Conservation (phyloP, 2,888 invertebrate species). For the Acanthopleura granulata region DNA sequence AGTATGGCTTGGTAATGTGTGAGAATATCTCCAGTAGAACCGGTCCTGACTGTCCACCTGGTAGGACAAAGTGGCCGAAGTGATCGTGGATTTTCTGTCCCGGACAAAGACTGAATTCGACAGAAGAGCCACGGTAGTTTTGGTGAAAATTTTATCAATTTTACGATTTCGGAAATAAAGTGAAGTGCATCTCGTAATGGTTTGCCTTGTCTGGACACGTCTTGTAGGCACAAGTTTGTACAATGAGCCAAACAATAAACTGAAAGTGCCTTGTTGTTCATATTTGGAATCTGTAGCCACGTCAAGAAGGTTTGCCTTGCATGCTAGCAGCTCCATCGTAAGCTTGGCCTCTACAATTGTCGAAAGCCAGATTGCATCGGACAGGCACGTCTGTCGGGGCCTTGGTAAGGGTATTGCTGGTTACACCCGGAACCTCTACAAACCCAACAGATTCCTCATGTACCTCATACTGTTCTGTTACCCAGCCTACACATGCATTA, state of each 20-base stretch:
- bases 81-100: slow-evolving; percentile 10
- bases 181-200: slow-evolving; percentile 30
- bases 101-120: slow-evolving; percentile 22
- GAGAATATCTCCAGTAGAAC: slow-evolving; percentile 23
- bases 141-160: slow-evolving; percentile 30
- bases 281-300: slow-evolving; percentile 28
- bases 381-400: slow-evolving; percentile 5
- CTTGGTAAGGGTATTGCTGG: neutral
- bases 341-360: slow-evolving; percentile 31
- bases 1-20: slow-evolving; percentile 27
- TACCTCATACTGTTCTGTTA: slow-evolving; percentile 17
- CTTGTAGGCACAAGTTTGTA: slow-evolving; percentile 28
- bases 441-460: slow-evolving; percentile 24
- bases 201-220: slow-evolving; percentile 24
- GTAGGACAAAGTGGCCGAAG: slow-evolving; percentile 31
- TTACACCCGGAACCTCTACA: slow-evolving; percentile 6
- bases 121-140: slow-evolving; percentile 28
- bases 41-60: slow-evolving; percentile 31
- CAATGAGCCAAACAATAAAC: slow-evolving; percentile 32
- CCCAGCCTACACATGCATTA: slow-evolving; percentile 22
- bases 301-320: slow-evolving; percentile 24
- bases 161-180: slow-evolving; percentile 27
- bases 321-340: slow-evolving; percentile 29
- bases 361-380: slow-evolving; percentile 22
- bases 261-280: slow-evolving; percentile 22